Conservation (phyloP, 2,888 invertebrate genomes). For the Drosophila kuntzei region DNA sequence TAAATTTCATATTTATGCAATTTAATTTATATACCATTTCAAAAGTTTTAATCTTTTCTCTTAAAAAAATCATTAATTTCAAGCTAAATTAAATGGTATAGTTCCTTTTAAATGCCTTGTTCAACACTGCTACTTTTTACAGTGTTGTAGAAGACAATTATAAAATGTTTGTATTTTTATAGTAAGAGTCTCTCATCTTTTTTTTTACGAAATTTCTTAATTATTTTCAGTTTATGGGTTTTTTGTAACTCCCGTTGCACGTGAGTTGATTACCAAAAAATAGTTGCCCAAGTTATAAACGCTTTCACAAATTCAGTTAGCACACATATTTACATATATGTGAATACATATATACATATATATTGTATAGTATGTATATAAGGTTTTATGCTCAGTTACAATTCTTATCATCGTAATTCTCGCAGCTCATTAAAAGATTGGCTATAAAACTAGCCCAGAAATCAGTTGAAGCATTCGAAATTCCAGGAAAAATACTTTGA, state of each 20-base stretch:
- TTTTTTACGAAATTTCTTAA: constrained; percentile 11
- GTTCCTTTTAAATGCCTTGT: neutral
- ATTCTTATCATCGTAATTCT: constrained; percentile 41
- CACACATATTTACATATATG: constrained; percentile 34
- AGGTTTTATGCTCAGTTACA: constrained; percentile 26
- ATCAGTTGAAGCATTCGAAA: constrained; percentile 33
- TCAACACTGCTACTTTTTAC: neutral
- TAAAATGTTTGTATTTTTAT: neutral
- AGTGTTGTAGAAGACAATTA: too few species aligned
- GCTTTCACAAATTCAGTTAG: constrained; percentile 73
- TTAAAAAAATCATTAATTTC: neutral
- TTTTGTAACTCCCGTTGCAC: constrained; percentile 43
- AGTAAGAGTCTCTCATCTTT: neutral
- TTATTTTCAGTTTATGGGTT: constrained; percentile 15
- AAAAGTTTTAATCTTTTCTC: neutral
- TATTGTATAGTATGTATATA: neutral
- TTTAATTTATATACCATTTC: neutral
- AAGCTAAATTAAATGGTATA: neutral
- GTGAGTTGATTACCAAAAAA: constrained; percentile 54
- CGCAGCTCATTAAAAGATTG: constrained; percentile 47
- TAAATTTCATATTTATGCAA: too few species aligned
- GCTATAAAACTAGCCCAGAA: constrained; percentile 25
- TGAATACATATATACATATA: constrained; percentile 15
- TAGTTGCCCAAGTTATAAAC: constrained; percentile 33
- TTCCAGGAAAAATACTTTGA: constrained; percentile 19